Evolutionary conservation across 1,140 invertebrate species (phyloP).

Genomic region (Pseudomyrmex pallidus): DNA sequence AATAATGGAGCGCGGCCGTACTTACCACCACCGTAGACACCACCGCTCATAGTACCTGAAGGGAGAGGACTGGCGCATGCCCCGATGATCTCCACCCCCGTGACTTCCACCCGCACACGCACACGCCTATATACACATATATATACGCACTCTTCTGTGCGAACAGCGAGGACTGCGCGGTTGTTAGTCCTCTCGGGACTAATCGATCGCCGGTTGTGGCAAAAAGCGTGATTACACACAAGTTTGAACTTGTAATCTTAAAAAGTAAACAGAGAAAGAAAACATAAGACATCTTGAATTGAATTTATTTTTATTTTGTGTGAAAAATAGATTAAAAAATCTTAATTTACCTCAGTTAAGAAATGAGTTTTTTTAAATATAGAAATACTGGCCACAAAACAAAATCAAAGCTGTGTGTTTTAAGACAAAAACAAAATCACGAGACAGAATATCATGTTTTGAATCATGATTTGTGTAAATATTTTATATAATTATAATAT

Average conservation of each 20-base stretch:
- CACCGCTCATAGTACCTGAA: constrained; percentile 84
- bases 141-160: neutral
- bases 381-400: too few relatives aligned
- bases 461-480: too few relatives aligned
- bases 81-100: constrained; percentile 16
- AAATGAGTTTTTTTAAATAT: too few relatives aligned
- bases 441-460: too few relatives aligned
- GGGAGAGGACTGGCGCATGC: constrained; percentile 74
- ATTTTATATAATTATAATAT: too few relatives aligned
- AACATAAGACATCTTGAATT: neutral
- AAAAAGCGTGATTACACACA: neutral
- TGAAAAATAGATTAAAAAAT: neutral
- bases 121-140: neutral
- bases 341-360: too few relatives aligned
- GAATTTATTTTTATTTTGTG: neutral
- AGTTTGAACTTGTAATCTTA: too few relatives aligned
- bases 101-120: neutral
- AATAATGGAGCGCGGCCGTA: constrained; percentile 61
- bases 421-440: too few relatives aligned
- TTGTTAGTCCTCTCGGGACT: constrained; percentile 2
- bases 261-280: too few relatives aligned
- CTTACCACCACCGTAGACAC: constrained; percentile 85
- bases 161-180: constrained; percentile 20
- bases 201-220: constrained; percentile 28
- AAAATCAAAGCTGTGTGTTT: too few relatives aligned